Conservation (phyloP, 2,797 vertebrate genomes). For the Agapornis canus region DNA sequence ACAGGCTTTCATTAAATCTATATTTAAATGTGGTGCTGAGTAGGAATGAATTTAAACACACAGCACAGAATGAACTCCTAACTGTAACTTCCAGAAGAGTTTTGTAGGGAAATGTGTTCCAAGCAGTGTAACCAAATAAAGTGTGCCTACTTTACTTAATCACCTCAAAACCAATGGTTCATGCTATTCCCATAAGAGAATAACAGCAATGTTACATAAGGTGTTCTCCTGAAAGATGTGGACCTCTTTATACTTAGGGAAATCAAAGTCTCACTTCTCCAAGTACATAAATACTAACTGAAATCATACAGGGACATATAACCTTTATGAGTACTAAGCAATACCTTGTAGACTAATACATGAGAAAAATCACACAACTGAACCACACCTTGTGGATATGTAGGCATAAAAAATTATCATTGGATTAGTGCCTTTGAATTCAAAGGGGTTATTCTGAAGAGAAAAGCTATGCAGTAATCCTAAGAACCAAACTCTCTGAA, state of each 20-base stretch:
- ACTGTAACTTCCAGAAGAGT: neutral
- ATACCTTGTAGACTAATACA: neutral
- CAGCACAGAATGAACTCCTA: neutral
- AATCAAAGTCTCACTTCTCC: neutral
- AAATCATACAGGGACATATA: neutral
- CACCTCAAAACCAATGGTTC: neutral
- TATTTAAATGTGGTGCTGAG: neutral
- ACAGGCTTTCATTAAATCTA: neutral
- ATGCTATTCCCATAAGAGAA: neutral
- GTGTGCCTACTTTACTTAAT: neutral
- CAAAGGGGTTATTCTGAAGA: neutral
- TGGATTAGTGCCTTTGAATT: neutral
- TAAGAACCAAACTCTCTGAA: neutral
- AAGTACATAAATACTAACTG: neutral
- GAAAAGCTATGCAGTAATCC: neutral
- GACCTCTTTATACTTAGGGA: neutral
- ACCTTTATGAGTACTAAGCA: neutral
- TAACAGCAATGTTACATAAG: slow-evolving; percentile 2
- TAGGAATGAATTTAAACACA: neutral
- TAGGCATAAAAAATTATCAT: neutral
- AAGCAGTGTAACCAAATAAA: neutral
- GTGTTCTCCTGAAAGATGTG: neutral
- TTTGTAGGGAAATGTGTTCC: neutral
- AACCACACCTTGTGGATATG: neutral
- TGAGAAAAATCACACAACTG: neutral